A percentile compares a stretch with the other conserved stretches of the same genome.
Evolutionary conservation across 2,888 invertebrate species (phyloP).

Genomic region (Carterocephalus palaemon): DNA sequence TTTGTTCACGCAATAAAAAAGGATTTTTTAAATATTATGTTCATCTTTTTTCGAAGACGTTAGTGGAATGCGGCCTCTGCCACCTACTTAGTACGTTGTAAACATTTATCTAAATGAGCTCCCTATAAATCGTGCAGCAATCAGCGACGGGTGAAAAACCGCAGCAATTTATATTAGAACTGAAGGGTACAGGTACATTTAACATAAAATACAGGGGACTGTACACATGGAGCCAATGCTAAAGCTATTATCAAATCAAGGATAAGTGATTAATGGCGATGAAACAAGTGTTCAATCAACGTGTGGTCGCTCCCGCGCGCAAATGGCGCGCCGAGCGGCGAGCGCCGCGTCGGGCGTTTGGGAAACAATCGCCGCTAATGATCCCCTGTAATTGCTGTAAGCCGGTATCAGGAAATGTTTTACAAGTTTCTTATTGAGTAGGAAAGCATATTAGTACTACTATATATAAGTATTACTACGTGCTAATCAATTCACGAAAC

Average conservation of each 20-base stretch:
- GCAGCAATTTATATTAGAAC: not conserved
- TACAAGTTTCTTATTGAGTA: too few species aligned
- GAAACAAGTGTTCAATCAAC: constrained; percentile 71
- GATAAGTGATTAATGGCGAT: constrained; percentile 48
- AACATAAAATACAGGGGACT: not conserved
- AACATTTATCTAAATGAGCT: too few species aligned
- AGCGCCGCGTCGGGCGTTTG: constrained; percentile 42
- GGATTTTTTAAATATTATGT: too few species aligned
- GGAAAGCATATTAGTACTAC: too few species aligned
- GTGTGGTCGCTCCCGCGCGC: constrained; percentile 56
- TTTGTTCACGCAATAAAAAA: too few species aligned
- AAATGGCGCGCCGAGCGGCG: constrained; percentile 41
- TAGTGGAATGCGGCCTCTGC: too few species aligned
- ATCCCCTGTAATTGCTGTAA: constrained; percentile 35
- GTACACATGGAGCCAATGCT: constrained; percentile 1
- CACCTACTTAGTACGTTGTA: too few species aligned
- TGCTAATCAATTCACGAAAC: too few species aligned
- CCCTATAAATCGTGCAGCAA: too few species aligned
- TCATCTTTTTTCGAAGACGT: too few species aligned
- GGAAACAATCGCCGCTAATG: constrained; percentile 70
- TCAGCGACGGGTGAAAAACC: too few species aligned
- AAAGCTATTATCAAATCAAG: constrained; percentile 26
- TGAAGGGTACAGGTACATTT: not conserved
- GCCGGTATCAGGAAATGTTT: constrained; percentile 20
- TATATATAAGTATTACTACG: too few species aligned